Conservation (phyloP, 2,797 vertebrate species). For the Alfaro cultratus region DNA sequence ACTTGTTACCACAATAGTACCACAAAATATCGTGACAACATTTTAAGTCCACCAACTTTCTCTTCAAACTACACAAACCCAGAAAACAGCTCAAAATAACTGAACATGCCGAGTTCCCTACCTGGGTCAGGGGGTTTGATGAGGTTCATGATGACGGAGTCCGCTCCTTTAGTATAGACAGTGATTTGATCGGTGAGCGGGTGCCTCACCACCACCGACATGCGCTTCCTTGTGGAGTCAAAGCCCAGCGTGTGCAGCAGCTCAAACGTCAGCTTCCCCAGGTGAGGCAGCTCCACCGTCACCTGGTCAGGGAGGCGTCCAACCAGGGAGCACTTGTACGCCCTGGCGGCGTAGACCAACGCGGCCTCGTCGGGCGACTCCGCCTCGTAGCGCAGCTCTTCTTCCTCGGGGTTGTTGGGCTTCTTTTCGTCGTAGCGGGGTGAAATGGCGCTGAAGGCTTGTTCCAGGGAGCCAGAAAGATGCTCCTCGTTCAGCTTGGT, state of each 20-base stretch:
- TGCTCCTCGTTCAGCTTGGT: slow-evolving; percentile 86
- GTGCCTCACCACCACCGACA: slow-evolving; percentile 96
- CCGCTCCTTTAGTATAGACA: slow-evolving; percentile 97
- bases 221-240: slow-evolving; percentile 93
- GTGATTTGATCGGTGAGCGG: slow-evolving; percentile 93
- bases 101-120: slow-evolving; percentile 44
- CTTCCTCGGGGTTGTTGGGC: slow-evolving; percentile 64
- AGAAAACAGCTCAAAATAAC: not conserved
- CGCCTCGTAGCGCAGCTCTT: slow-evolving; percentile 92
- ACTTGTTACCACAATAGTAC: too few species aligned
- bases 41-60: not conserved
- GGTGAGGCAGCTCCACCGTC: slow-evolving; percentile 91
- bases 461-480: slow-evolving; percentile 66
- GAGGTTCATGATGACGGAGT: slow-evolving; percentile 95
- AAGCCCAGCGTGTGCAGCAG: slow-evolving; percentile 95
- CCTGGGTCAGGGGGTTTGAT: slow-evolving; percentile 89
- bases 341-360: slow-evolving; percentile 92
- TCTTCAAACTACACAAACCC: not conserved
- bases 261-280: slow-evolving; percentile 93
- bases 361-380: slow-evolving; percentile 97
- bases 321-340: slow-evolving; percentile 92
- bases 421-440: slow-evolving; percentile 49
- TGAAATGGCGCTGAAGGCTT: slow-evolving; percentile 71
- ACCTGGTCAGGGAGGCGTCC: slow-evolving; percentile 93
- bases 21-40: too few species aligned